phyloP scores from a whole-genome alignment of 2,797 vertebrate species.

The Siniperca obscura region DNA sequence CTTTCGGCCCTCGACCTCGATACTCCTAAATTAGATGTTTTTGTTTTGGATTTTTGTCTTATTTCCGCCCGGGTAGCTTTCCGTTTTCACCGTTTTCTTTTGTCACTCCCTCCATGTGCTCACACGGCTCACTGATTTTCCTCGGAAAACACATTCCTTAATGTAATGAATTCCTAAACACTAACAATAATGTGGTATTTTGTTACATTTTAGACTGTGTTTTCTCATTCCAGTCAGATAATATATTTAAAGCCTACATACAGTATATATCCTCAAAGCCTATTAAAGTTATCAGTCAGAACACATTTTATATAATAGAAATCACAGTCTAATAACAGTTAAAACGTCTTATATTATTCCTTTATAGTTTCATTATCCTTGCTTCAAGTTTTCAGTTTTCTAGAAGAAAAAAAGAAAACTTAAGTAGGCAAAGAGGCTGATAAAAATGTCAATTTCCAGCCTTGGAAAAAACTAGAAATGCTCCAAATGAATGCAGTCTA shows the following conservation, averaged over 20 bases:
- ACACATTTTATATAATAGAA: background rate
- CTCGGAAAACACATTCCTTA: constrained; percentile 16
- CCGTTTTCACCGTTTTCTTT: constrained; percentile 16
- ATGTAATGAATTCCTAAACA: background rate
- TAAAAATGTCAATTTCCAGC: constrained; percentile 56
- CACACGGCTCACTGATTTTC: background rate
- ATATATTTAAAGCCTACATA: background rate
- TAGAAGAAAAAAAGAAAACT: constrained; percentile 16
- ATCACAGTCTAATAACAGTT: background rate
- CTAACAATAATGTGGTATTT: background rate
- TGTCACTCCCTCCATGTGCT: constrained; percentile 55
- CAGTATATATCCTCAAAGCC: background rate
- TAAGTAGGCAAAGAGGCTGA: constrained; percentile 42
- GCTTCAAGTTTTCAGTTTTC: constrained; percentile 41
- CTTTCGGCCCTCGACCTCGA: background rate
- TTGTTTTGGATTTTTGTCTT: constrained; percentile 18
- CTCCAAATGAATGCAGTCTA: constrained; percentile 51
- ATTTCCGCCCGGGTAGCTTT: constrained; percentile 16
- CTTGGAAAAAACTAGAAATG: constrained; percentile 22
- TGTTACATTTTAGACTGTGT: background rate
- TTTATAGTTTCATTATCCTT: constrained; percentile 6
- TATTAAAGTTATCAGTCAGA: constrained; percentile 22
- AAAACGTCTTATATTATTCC: background rate
- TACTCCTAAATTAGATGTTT: constrained; percentile 1
- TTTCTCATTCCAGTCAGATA: background rate